phyloP scores from a whole-genome alignment of 2,797 vertebrate genomes.

The Schizothorax lantsangensis region DNA sequence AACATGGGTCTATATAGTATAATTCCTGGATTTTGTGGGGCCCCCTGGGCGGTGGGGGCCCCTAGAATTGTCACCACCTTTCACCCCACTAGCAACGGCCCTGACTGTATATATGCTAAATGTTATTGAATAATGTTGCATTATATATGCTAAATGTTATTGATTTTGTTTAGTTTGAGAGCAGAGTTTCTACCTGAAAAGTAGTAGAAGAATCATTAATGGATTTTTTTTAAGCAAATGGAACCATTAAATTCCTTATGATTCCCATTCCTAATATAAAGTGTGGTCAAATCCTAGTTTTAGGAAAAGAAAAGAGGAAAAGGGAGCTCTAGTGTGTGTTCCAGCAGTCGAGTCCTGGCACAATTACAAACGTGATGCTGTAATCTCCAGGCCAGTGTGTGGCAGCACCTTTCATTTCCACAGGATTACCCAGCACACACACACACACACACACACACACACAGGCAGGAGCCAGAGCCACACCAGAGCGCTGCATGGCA shows the following conservation, averaged over 20 bases:
- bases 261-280: slow-evolving; percentile 1
- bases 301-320: slow-evolving; percentile 59
- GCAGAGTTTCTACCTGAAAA: not conserved
- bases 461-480: slow-evolving; percentile 68
- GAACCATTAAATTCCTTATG: not conserved
- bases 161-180: not conserved
- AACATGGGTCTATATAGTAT: no score
- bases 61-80: no score
- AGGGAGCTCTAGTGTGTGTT: slow-evolving; percentile 48
- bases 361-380: slow-evolving; percentile 71
- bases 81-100: no score
- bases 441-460: slow-evolving; percentile 51
- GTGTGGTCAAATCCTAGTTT: slow-evolving; percentile 49
- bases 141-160: not conserved
- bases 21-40: no score
- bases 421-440: slow-evolving; percentile 76
- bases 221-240: not conserved
- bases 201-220: not conserved
- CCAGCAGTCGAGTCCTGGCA: slow-evolving; percentile 71
- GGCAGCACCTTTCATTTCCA: slow-evolving; percentile 84
- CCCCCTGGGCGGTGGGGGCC: no score
- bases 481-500: slow-evolving; percentile 74
- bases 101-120: no score
- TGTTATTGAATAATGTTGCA: no score
- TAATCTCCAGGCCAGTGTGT: slow-evolving; percentile 82